Conservation (phyloP, 2,888 invertebrate species). For the Diabrotica balteata region DNA sequence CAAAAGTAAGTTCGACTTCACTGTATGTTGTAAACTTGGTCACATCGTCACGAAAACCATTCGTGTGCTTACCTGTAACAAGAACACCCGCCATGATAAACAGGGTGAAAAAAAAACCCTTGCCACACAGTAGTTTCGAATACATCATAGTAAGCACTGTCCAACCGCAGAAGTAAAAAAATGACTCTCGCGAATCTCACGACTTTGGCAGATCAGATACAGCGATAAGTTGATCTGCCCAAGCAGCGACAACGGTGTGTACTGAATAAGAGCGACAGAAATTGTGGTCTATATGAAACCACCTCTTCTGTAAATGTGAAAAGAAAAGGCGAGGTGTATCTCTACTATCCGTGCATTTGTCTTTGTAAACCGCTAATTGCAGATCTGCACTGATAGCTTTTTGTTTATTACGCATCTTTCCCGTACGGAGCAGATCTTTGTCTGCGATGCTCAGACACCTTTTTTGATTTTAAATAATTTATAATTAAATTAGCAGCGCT, state of each 20-base stretch:
- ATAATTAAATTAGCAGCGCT: constrained; percentile 1
- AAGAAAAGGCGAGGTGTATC: constrained; percentile 27
- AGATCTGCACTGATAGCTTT: constrained; percentile 32
- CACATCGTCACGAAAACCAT: constrained; percentile 16
- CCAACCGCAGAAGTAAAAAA: constrained; percentile 19
- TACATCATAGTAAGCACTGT: constrained; percentile 33
- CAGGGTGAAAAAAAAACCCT: constrained; percentile 24
- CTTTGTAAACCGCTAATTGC: constrained; percentile 32
- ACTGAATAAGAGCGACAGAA: constrained; percentile 27
- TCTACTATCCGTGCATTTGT: constrained; percentile 30
- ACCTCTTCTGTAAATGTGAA: constrained; percentile 34
- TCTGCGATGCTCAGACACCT: constrained; percentile 17
- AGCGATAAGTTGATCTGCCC: constrained; percentile 26
- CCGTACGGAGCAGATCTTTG: constrained; percentile 14
- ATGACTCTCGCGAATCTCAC: constrained; percentile 30
- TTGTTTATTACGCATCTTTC: constrained; percentile 29
- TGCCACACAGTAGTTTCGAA: constrained; percentile 30
- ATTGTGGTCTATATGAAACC: constrained; percentile 36
- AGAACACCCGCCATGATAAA: constrained; percentile 22
- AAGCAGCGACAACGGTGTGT: constrained; percentile 14
- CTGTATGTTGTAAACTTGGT: constrained; percentile 3
- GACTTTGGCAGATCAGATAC: constrained; percentile 25
- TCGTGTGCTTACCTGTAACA: constrained; percentile 27
- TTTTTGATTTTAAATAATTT: constrained; percentile 1
- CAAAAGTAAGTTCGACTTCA: constrained; percentile 2